Percentiles rank a stretch among this genome's conserved stretches.
These are phyloP conservation scores for Oegoconia quadripuncta DNA, from an alignment of 2,888 invertebrate genomes.

Conservation along the genomic window DNA sequence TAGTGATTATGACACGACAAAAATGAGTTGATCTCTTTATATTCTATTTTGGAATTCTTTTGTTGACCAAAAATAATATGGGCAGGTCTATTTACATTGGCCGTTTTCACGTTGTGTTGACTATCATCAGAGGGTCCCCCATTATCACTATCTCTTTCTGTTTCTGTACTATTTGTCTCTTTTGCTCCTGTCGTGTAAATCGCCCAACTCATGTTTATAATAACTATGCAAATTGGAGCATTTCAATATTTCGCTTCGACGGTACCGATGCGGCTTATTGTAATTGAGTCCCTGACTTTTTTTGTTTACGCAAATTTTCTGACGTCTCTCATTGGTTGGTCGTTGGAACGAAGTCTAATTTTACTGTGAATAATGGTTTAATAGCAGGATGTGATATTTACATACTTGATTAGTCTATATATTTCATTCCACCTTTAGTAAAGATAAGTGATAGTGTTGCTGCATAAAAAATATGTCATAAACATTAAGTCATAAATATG, in stretches of 20 bases:
- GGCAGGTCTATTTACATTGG: conserved; percentile 22
- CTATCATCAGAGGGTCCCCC: conserved; percentile 19
- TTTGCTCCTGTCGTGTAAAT: conserved; percentile 38
- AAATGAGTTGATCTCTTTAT: conserved; percentile 21
- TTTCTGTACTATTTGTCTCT: conserved; percentile 15
- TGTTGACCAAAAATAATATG: conserved; percentile 14
- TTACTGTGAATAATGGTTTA: conserved; percentile 6
- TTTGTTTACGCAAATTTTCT: conserved; percentile 38
- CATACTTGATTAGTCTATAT: no score
- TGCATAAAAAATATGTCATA: no score
- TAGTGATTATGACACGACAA: conserved; percentile 22
- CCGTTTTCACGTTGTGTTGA: conserved; percentile 13
- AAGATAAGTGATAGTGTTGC: no score
- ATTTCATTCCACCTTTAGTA: no score
- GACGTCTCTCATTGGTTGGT: conserved; percentile 27
- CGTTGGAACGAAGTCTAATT: conserved; percentile 8
- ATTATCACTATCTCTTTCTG: conserved; percentile 26
- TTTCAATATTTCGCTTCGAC: conserved; percentile 63
- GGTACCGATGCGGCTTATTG: conserved; percentile 53
- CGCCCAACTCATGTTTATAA: conserved; percentile 60
- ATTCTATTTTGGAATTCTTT: conserved; percentile 15
- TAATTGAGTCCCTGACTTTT: conserved; percentile 55
- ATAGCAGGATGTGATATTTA: no score
- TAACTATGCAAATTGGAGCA: conserved; percentile 69
- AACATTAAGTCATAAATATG: no score